These are phyloP conservation scores for Dioctria linearis DNA, from an alignment of 2,888 invertebrate genomes.

Conservation along the genomic window DNA sequence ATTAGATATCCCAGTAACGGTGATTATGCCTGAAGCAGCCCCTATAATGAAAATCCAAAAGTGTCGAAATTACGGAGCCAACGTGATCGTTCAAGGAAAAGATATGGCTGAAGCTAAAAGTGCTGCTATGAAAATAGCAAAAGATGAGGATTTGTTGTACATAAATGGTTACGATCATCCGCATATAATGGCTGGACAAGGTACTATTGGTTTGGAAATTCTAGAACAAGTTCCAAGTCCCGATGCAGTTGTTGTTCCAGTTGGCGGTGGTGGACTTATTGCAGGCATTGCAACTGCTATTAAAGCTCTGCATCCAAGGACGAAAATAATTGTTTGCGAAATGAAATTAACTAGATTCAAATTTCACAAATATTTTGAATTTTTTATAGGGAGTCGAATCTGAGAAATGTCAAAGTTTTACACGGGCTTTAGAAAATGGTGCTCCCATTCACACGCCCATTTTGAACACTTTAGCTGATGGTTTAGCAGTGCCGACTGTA, in stretches of 20 bases:
- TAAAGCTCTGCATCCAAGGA: slow-evolving; percentile 86
- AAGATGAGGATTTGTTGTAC: slow-evolving; percentile 81
- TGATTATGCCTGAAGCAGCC: slow-evolving; percentile 96
- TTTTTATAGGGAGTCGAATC: slow-evolving; percentile 87
- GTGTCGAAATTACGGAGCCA: slow-evolving; percentile 87
- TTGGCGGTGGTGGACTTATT: slow-evolving; percentile 91
- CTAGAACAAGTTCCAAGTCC: slow-evolving; percentile 89
- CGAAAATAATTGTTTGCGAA: slow-evolving; percentile 86
- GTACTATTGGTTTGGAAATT: slow-evolving; percentile 94
- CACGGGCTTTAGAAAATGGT: slow-evolving; percentile 79
- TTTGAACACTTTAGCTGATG: slow-evolving; percentile 87
- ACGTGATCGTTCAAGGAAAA: slow-evolving; percentile 81
- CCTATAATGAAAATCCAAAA: slow-evolving; percentile 96
- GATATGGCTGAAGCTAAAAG: slow-evolving; percentile 90
- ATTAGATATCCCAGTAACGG: slow-evolving; percentile 81
- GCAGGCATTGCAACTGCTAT: slow-evolving; percentile 93
- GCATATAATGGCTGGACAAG: slow-evolving; percentile 95
- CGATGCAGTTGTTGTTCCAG: slow-evolving; percentile 92
- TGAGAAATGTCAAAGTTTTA: slow-evolving; percentile 91
- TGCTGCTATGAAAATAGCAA: slow-evolving; percentile 82
- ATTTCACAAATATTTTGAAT: not conserved
- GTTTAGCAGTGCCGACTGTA: slow-evolving; percentile 88
- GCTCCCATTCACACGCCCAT: slow-evolving; percentile 79
- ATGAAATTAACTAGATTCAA: not conserved
- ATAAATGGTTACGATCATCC: slow-evolving; percentile 98